Conservation (phyloP, 1,140 invertebrate species). For the Lordiphosa collinella region DNA sequence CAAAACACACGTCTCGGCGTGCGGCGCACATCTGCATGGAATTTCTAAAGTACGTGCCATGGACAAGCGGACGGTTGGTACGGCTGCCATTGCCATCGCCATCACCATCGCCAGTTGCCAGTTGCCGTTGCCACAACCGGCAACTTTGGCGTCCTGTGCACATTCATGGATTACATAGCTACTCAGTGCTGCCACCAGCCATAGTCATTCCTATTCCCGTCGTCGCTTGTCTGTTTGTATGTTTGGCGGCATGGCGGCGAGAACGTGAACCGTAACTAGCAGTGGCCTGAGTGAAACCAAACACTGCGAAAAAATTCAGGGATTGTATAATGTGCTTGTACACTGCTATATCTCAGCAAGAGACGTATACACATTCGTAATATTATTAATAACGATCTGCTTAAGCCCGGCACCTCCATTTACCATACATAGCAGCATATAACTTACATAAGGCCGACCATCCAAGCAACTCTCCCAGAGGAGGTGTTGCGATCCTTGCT, state of each 20-base stretch:
- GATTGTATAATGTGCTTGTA: not conserved
- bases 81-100: slow-evolving; percentile 40
- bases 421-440: too few relatives aligned
- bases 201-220: slow-evolving; percentile 32
- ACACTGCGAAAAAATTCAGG: slow-evolving; percentile 34
- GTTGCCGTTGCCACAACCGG: slow-evolving; percentile 55
- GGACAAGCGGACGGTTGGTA: slow-evolving; percentile 36
- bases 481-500: too few relatives aligned
- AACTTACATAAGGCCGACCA: too few relatives aligned
- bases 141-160: slow-evolving; percentile 58
- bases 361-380: too few relatives aligned
- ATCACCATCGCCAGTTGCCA: slow-evolving; percentile 41
- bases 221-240: slow-evolving; percentile 65
- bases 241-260: slow-evolving; percentile 56
- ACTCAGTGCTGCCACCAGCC: slow-evolving; percentile 34
- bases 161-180: slow-evolving; percentile 71
- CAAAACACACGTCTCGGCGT: slow-evolving; percentile 77
- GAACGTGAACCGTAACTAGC: slow-evolving; percentile 53
- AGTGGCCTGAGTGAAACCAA: slow-evolving; percentile 60
- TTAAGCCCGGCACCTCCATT: too few relatives aligned
- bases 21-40: slow-evolving; percentile 76
- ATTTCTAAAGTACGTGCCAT: slow-evolving; percentile 77
- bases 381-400: too few relatives aligned
- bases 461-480: too few relatives aligned
- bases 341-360: not conserved